These are phyloP conservation scores for Shargacucullia verbasci DNA, from an alignment of 2,888 invertebrate genomes.

Conservation along the genomic window DNA sequence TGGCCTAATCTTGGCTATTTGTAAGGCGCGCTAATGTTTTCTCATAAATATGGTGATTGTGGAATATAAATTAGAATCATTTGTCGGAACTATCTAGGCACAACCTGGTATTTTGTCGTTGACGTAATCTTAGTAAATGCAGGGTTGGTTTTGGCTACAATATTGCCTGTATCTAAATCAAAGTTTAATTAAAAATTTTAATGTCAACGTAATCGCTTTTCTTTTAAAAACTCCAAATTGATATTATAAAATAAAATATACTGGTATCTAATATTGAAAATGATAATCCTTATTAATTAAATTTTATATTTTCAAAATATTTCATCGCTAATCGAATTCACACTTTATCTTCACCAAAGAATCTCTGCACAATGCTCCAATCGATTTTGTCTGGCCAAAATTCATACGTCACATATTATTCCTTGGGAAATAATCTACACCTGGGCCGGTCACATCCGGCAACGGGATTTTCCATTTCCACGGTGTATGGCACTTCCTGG, in stretches of 20 bases:
- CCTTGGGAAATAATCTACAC: conserved; percentile 72
- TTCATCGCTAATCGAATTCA: background rate
- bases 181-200: too few relatives aligned
- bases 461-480: conserved; percentile 79
- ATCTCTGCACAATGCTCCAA: background rate
- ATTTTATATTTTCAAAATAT: too few relatives aligned
- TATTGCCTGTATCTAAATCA: too few relatives aligned
- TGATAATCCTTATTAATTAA: too few relatives aligned
- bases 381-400: conserved; percentile 31
- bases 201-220: too few relatives aligned
- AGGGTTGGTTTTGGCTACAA: too few relatives aligned
- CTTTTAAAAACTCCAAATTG: too few relatives aligned
- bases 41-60: conserved; percentile 31
- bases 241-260: too few relatives aligned
- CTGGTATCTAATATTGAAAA: too few relatives aligned
- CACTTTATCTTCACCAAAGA: background rate
- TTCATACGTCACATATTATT: conserved; percentile 66
- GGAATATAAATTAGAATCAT: conserved; percentile 22
- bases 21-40: conserved; percentile 16
- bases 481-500: conserved; percentile 72
- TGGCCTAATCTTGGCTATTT: conserved; percentile 20
- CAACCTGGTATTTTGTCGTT: background rate
- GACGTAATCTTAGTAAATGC: too few relatives aligned
- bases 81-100: conserved; percentile 1
- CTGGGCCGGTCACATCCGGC: conserved; percentile 76